Conservation (phyloP, 2,113 vertebrate species). For the Salvelinus sp. region DNA sequence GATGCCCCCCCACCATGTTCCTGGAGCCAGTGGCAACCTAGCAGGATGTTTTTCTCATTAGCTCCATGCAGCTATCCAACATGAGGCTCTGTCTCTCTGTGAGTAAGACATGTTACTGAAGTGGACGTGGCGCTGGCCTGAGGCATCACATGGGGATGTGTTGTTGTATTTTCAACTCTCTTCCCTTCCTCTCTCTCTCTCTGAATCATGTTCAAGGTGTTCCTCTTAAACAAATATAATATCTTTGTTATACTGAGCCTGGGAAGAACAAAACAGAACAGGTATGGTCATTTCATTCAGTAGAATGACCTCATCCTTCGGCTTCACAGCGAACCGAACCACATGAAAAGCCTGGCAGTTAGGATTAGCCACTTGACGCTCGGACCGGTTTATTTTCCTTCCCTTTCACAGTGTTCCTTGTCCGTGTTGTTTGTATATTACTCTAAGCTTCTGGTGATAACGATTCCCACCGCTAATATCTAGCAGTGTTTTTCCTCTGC, state of each 20-base stretch:
- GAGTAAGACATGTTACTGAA: slow-evolving; percentile 25
- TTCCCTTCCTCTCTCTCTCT: neutral
- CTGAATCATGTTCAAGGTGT: neutral
- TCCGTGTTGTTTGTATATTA: slow-evolving; percentile 31
- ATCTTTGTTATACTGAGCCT: neutral
- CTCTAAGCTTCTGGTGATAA: slow-evolving; percentile 42
- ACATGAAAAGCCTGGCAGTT: neutral
- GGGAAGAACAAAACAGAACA: neutral
- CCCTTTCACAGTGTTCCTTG: slow-evolving; percentile 21
- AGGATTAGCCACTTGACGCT: slow-evolving; percentile 7
- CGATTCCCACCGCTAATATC: slow-evolving; percentile 29
- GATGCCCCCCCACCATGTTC: slow-evolving; percentile 14
- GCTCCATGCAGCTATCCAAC: neutral
- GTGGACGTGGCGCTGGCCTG: slow-evolving; percentile 1
- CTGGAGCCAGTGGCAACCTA: slow-evolving; percentile 11
- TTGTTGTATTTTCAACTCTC: neutral
- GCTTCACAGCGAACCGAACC: neutral
- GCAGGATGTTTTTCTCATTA: slow-evolving; percentile 44
- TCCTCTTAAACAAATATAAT: neutral
- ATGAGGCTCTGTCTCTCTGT: neutral
- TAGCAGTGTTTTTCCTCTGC: slow-evolving; percentile 26
- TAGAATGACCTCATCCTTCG: slow-evolving; percentile 12
- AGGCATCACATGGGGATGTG: neutral
- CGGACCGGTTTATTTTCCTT: slow-evolving; percentile 12
- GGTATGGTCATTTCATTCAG: slow-evolving; percentile 4